These are phyloP conservation scores for Trochalopteron elliotii DNA, from an alignment of 2,113 vertebrate species.

Conservation along the genomic window DNA sequence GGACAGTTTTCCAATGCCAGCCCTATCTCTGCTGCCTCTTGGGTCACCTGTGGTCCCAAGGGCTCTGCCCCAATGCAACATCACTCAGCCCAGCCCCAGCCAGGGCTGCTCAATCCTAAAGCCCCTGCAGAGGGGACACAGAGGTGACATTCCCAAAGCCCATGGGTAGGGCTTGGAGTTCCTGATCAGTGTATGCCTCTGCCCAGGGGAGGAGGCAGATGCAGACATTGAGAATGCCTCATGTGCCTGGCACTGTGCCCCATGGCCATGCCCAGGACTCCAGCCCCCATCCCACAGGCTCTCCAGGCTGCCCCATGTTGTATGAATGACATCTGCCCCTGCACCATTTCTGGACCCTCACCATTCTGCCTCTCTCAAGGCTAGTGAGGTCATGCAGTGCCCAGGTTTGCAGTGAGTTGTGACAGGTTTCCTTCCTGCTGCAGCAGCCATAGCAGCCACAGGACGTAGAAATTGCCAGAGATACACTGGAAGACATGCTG, in stretches of 20 bases:
- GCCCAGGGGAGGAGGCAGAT: not conserved
- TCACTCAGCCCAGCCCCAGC: not conserved
- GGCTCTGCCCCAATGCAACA: not conserved
- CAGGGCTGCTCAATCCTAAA: not conserved
- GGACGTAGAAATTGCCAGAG: rapidly evolving
- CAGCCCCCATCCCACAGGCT: not conserved
- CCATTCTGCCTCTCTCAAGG: not conserved
- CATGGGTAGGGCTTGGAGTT: not conserved
- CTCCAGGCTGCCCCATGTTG: rapidly evolving
- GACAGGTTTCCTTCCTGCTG: rapidly evolving
- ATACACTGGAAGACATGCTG: not conserved
- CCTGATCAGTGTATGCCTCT: not conserved
- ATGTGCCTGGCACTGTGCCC: not conserved
- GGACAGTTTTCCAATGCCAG: not conserved
- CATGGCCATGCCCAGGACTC: rapidly evolving
- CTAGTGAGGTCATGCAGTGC: rapidly evolving
- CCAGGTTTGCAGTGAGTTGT: not conserved
- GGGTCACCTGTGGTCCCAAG: not conserved
- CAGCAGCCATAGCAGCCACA: not conserved
- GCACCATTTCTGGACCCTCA: not conserved
- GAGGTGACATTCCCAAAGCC: not conserved
- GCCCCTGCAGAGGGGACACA: rapidly evolving
- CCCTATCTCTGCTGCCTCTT: not conserved
- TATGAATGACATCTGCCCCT: not conserved
- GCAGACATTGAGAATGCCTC: not conserved